Conservation (phyloP, 1,140 invertebrate species). For the Drosophila elegans region DNA sequence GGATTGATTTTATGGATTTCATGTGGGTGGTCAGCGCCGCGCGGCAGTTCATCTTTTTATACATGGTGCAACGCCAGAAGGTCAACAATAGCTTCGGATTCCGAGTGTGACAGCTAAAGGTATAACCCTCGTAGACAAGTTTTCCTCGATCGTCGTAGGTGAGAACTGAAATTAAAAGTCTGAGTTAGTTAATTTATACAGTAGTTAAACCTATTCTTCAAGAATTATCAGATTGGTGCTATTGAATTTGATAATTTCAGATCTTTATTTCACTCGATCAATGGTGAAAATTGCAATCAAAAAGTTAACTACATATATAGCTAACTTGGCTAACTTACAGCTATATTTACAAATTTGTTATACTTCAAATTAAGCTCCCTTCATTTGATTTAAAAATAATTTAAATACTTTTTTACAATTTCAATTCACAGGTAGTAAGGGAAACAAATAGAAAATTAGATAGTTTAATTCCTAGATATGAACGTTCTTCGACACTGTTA, state of each 20-base stretch:
- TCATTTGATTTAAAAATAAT: not conserved
- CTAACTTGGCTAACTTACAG: not conserved
- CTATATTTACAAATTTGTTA: conserved; percentile 5
- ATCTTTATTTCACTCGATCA: conserved; percentile 56
- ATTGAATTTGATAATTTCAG: conserved; percentile 14
- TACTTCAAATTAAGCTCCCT: not conserved
- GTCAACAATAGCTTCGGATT: conserved; percentile 44
- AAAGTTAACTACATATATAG: not conserved
- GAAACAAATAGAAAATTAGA: not conserved
- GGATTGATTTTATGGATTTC: conserved; percentile 43
- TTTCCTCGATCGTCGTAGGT: conserved; percentile 74
- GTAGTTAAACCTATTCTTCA: conserved; percentile 20
- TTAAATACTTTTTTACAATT: not conserved
- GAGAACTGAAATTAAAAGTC: conserved; percentile 29
- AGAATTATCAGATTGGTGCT: not conserved
- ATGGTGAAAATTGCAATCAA: not conserved
- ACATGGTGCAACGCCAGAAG: conserved; percentile 68
- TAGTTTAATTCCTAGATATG: conserved; percentile 3
- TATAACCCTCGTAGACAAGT: conserved; percentile 55
- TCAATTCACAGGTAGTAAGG: not conserved
- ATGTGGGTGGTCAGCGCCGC: conserved; percentile 54
- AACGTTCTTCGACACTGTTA: conserved; percentile 5
- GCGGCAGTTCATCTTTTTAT: conserved; percentile 58
- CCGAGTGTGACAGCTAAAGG: conserved; percentile 53
- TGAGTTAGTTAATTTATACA: not conserved